phyloP scores from a whole-genome alignment of 2,113 vertebrate genomes.

The Mirounga angustirostris region DNA sequence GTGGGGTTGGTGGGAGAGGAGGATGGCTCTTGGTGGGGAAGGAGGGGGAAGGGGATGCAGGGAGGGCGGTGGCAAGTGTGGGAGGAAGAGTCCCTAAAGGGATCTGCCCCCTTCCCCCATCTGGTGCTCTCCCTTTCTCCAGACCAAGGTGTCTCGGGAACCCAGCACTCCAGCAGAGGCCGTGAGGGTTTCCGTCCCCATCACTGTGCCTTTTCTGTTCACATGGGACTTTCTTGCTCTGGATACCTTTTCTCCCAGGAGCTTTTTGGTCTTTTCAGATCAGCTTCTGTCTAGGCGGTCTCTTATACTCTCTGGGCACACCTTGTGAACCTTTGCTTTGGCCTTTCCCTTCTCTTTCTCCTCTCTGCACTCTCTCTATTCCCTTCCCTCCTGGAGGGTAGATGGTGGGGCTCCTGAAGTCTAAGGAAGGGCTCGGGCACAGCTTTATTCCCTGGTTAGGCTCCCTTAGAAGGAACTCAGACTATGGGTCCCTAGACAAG shows the following conservation, averaged over 20 bases:
- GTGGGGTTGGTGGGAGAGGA: no score
- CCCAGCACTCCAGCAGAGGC: no score
- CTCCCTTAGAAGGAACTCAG: not conserved
- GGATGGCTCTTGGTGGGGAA: not conserved
- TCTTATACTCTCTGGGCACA: not conserved
- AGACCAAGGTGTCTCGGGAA: not conserved
- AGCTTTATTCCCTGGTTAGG: not conserved
- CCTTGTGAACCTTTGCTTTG: not conserved
- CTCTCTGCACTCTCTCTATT: not conserved
- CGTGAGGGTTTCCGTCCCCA: fast-evolving
- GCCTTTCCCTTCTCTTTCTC: not conserved
- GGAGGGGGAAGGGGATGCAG: no score
- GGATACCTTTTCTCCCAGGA: not conserved
- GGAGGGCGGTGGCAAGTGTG: no score
- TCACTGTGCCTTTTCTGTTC: not conserved
- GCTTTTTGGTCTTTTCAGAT: not conserved
- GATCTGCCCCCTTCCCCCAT: fast-evolving
- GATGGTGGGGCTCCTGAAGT: not conserved
- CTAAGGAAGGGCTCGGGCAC: not conserved
- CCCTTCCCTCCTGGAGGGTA: not conserved
- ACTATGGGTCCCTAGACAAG: fast-evolving
- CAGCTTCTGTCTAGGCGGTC: not conserved
- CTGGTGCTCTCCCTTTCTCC: not conserved
- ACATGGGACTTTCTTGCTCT: not conserved
- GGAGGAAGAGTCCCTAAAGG: not conserved